These are phyloP conservation scores for Channa argus DNA, from an alignment of 2,113 vertebrate species.

Conservation along the genomic window DNA sequence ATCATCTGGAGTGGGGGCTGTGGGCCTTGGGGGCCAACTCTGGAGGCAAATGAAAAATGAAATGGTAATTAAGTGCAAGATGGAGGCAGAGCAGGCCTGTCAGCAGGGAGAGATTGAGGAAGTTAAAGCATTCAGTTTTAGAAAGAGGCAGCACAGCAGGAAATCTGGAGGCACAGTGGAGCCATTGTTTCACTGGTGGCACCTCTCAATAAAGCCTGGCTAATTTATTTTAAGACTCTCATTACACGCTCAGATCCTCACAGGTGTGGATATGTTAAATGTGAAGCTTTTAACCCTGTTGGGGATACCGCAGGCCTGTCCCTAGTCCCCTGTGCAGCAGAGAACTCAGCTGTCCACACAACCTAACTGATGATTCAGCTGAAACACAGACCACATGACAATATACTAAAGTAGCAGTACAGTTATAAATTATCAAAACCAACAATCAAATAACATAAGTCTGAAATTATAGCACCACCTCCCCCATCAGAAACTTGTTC, in stretches of 20 bases:
- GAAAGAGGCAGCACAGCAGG: not conserved
- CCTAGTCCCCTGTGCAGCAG: constrained; percentile 51
- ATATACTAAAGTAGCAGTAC: too few species aligned
- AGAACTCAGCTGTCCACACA: constrained; percentile 65
- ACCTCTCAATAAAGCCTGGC: constrained; percentile 80
- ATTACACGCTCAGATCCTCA: constrained; percentile 83
- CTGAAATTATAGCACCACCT: too few species aligned
- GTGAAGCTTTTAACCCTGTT: constrained; percentile 86
- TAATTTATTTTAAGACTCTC: constrained; percentile 87
- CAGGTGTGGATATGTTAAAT: constrained; percentile 86
- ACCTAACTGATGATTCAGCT: too few species aligned
- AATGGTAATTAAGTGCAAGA: constrained; percentile 77
- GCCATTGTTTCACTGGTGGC: constrained; percentile 73
- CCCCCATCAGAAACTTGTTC: too few species aligned
- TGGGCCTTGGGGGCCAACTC: constrained; percentile 44
- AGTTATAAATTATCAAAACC: too few species aligned
- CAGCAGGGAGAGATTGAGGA: constrained; percentile 55
- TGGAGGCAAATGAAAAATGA: constrained; percentile 77
- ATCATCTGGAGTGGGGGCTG: constrained; percentile 36
- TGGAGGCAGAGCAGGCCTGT: constrained; percentile 54
- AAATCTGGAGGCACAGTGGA: constrained; percentile 52
- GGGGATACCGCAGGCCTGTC: constrained; percentile 70
- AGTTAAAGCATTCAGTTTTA: constrained; percentile 51
- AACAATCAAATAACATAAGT: too few species aligned
- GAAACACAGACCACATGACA: too few species aligned